phyloP scores from a whole-genome alignment of 2,797 vertebrate species.

The Cynodonichthys magdalenae region DNA sequence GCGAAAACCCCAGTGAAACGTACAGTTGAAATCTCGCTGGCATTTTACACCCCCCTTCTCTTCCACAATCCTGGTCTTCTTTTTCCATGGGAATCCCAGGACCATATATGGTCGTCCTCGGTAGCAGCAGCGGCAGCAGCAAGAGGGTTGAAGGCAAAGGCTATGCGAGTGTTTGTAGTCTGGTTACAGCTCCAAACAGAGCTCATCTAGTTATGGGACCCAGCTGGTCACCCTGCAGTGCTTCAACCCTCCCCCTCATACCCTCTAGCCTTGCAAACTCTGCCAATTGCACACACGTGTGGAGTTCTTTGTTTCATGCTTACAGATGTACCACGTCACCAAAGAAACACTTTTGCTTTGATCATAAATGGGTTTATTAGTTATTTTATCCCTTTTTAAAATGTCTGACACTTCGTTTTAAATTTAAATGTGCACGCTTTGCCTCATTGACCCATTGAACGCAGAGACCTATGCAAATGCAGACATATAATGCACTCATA shows the following conservation, averaged over 20 bases:
- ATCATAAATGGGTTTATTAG: not conserved
- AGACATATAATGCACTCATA: constrained; percentile 53
- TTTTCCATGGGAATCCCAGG: constrained; percentile 92
- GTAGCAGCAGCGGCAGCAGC: constrained; percentile 69
- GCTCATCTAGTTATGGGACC: constrained; percentile 73
- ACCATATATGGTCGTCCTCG: constrained; percentile 92
- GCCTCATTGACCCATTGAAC: constrained; percentile 30
- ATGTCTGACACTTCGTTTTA: constrained; percentile 15
- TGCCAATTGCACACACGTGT: constrained; percentile 81
- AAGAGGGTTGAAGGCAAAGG: constrained; percentile 56
- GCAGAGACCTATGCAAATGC: constrained; percentile 20
- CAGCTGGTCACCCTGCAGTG: constrained; percentile 81
- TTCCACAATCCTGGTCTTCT: constrained; percentile 64
- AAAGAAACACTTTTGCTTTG: constrained; percentile 1
- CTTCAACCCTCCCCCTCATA: constrained; percentile 75
- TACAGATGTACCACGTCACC: constrained; percentile 10
- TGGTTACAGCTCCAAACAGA: constrained; percentile 81
- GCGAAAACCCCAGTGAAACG: constrained; percentile 65
- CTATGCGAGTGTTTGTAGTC: constrained; percentile 40
- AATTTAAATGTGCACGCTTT: constrained; percentile 1
- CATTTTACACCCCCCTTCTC: constrained; percentile 37
- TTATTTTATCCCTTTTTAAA: not conserved
- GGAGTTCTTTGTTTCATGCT: constrained; percentile 67
- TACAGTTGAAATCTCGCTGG: constrained; percentile 64
- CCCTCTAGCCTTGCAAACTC: constrained; percentile 75